Evolutionary conservation across 2,888 invertebrate genomes (phyloP).

Genomic region (Erebia epiphron): DNA sequence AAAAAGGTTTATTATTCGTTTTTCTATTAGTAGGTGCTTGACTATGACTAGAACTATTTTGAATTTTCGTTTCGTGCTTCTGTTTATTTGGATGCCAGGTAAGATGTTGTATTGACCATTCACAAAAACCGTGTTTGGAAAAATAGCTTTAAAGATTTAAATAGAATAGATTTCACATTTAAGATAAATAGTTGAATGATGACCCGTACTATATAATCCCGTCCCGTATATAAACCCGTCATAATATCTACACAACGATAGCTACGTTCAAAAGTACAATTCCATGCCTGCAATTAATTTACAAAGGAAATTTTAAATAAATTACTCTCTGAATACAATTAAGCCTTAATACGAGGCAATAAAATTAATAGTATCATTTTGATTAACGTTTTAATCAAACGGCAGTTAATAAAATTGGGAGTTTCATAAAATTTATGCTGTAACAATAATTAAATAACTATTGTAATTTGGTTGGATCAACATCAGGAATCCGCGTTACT

Average conservation of each 20-base stretch:
- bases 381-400: constrained; percentile 20
- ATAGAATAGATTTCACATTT: no score
- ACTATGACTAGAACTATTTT: no score
- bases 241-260: neutral
- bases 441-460: neutral
- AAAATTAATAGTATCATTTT: constrained; percentile 17
- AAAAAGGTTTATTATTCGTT: neutral
- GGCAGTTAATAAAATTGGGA: constrained; percentile 23
- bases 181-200: no score
- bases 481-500: neutral
- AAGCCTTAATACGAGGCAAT: constrained; percentile 16
- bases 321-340: constrained; percentile 13
- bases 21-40: neutral
- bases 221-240: neutral
- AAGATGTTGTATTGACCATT: no score
- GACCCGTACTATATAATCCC: no score
- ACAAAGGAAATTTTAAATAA: constrained; percentile 8
- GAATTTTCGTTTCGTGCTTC: no score
- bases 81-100: no score
- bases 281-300: constrained; percentile 15
- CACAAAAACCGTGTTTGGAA: no score
- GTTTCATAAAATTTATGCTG: neutral
- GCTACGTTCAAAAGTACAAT: constrained; percentile 4
- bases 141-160: no score
- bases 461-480: neutral